These are phyloP conservation scores for Podarcis raffonei DNA, from an alignment of 2,113 vertebrate genomes.

Conservation along the genomic window DNA sequence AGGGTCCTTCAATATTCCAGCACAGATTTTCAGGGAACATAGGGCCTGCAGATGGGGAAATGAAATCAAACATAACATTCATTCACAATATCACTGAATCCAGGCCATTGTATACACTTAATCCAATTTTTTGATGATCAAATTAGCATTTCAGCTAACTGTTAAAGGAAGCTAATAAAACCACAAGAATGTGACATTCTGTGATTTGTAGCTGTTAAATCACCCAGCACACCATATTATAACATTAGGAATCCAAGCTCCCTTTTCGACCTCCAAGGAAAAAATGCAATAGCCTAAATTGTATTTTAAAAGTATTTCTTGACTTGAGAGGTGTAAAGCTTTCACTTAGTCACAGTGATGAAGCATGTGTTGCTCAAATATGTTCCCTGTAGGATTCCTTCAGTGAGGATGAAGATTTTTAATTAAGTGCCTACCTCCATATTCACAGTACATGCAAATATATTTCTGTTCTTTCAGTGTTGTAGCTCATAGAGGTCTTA, in stretches of 20 bases:
- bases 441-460: neutral
- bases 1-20: neutral
- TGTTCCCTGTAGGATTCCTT: neutral
- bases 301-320: neutral
- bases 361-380: neutral
- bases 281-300: neutral
- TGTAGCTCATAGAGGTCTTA: neutral
- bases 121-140: neutral
- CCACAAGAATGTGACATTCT: neutral
- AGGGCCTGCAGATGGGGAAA: neutral
- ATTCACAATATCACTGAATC: neutral
- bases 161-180: neutral
- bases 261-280: neutral
- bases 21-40: neutral
- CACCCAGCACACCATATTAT: neutral
- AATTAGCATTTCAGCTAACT: neutral
- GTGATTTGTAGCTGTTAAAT: neutral
- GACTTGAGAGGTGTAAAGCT: neutral
- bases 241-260: neutral
- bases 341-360: neutral
- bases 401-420: neutral
- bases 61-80: neutral
- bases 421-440: neutral
- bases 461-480: neutral
- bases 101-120: neutral